Percentiles rank a stretch among this genome's conserved stretches.
Conservation (phyloP, 2,797 vertebrate species). For the Rhodeus uyekii region DNA sequence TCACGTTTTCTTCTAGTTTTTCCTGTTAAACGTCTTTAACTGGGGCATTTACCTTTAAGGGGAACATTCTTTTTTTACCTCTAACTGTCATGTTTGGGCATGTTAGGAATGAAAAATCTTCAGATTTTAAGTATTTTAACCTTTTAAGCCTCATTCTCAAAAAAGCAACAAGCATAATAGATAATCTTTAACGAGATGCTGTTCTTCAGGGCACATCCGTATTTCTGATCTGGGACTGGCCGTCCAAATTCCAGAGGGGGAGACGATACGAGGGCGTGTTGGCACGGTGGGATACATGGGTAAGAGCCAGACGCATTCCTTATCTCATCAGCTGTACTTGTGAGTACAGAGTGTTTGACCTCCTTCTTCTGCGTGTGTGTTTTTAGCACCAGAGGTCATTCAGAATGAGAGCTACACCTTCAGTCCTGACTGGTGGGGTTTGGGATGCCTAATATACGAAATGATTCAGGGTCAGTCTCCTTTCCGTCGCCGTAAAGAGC, state of each 20-base stretch:
- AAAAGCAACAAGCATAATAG: neutral
- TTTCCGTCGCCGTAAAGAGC: constrained; percentile 93
- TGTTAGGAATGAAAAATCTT: constrained; percentile 20
- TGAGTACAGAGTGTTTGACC: neutral
- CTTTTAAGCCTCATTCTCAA: too few species aligned
- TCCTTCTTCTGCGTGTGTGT: neutral
- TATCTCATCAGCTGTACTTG: neutral
- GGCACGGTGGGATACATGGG: constrained; percentile 98
- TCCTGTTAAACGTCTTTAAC: neutral
- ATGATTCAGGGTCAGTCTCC: constrained; percentile 95
- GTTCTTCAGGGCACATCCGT: constrained; percentile 88
- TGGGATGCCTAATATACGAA: constrained; percentile 94
- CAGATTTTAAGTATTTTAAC: too few species aligned
- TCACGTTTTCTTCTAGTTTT: neutral
- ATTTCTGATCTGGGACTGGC: constrained; percentile 96
- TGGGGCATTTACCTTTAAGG: neutral
- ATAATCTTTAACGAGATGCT: neutral
- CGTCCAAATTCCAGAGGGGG: constrained; percentile 93
- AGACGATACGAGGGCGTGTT: constrained; percentile 93
- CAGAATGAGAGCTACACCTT: constrained; percentile 94
- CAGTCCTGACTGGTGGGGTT: constrained; percentile 95
- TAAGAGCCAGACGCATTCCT: constrained; percentile 58
- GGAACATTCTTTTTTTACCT: neutral
- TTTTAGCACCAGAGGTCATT: constrained; percentile 91
- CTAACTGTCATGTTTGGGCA: neutral